Evolutionary conservation across 2,888 invertebrate species (phyloP), one percentile per base, ranked within the genome.

Genomic region (Scrobipalpa atriplicella): DNA sequence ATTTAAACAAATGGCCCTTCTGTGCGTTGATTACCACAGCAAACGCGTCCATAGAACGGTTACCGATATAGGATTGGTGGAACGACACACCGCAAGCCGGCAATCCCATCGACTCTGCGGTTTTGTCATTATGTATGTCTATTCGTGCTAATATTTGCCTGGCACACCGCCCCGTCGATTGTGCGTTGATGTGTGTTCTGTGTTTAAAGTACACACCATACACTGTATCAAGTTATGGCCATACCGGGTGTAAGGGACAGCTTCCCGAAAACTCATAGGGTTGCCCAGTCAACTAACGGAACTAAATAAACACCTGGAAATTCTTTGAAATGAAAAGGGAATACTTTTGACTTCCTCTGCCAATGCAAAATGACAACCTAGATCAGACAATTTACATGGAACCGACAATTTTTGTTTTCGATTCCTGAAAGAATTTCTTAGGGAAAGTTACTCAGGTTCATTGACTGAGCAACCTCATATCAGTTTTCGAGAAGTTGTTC

Each of bases 91-190:
- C 83, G 71, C 83, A 79, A 70, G 69, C 78, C 79, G 74, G 81
- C 83, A 84, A 85, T 82, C 83, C 81, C 83, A 86, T 85, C 81
- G 86, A 82, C 81, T 79, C 75, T 84, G 89, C 79, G 90, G 90
- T 85, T 87, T 86, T 79, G 90, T 89, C 89, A 89, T 90, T 87
- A 88, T 86, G 89, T 83, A 85, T 82, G 79, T 58, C 58, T 36
- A 38, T 38, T 16, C 16, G 58, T 79, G 86, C 82, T 84, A 88
- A 89, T 88, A 89, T 89, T 89, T 87, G 85, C 78, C 75, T 74
- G 79, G 78, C 76, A 76, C 77, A 77, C 78, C 79, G 78, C 75
- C 74, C 76, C 78, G 83, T 82, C 78, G 83, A 73, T 75, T 61
- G 71, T 67, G 38, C 8, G 61, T 18, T 39, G 61, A 16, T 39